These are phyloP conservation scores for Chironomus tentans DNA, from an alignment of 2,888 invertebrate genomes.

Conservation along the genomic window DNA sequence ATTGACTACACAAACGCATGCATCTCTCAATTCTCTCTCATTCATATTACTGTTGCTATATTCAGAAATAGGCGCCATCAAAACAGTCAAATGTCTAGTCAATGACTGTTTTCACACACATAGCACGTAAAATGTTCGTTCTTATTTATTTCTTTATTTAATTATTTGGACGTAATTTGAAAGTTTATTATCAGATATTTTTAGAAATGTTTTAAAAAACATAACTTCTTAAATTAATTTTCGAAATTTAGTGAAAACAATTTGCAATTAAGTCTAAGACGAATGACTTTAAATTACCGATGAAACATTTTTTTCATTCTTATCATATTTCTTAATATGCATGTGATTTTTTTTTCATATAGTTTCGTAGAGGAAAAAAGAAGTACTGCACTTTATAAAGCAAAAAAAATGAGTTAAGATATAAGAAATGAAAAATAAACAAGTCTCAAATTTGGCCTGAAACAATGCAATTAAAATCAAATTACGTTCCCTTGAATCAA, in stretches of 20 bases:
- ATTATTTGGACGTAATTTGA: neutral
- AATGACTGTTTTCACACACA: neutral
- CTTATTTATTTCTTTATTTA: neutral
- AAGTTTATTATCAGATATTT: too few relatives aligned
- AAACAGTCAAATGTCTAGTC: conserved; percentile 4
- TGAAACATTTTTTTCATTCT: too few relatives aligned
- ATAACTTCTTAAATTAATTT: too few relatives aligned
- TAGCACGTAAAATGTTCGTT: too few relatives aligned
- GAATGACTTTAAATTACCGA: too few relatives aligned
- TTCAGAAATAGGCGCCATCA: conserved; percentile 1
- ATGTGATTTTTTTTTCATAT: too few relatives aligned
- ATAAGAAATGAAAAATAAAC: neutral
- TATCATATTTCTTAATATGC: too few relatives aligned
- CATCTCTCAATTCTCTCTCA: neutral
- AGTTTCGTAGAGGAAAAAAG: too few relatives aligned
- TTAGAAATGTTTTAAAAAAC: too few relatives aligned
- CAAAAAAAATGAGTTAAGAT: neutral
- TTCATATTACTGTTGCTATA: neutral
- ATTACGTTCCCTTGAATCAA: conserved; percentile 2
- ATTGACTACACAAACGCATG: neutral
- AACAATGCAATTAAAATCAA: conserved; percentile 23
- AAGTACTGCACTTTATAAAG: neutral
- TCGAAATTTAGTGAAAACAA: too few relatives aligned
- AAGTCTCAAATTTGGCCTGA: neutral
- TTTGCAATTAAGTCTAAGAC: too few relatives aligned